Evolutionary conservation across 2,797 vertebrate species (phyloP).

Genomic region (Danio tinwini): DNA sequence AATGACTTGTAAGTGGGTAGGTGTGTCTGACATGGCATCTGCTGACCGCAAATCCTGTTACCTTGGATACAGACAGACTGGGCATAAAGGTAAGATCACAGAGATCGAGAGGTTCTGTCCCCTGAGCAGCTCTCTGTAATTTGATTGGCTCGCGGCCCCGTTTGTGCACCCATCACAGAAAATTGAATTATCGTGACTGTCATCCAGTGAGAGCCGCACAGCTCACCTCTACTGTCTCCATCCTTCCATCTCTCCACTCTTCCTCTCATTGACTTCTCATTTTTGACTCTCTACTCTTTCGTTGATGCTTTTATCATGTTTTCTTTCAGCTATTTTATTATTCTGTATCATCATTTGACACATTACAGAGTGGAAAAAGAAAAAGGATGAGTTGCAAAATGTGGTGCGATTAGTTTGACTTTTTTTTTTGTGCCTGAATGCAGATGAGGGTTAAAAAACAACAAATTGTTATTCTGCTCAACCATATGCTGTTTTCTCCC

Average conservation of each 20-base stretch:
- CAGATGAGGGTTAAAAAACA: not conserved
- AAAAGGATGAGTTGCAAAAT: not conserved
- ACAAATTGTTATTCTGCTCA: not conserved
- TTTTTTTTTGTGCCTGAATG: not conserved
- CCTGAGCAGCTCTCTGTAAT: conserved; percentile 40
- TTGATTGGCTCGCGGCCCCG: conserved; percentile 37
- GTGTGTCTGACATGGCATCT: conserved; percentile 44
- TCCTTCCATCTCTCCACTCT: conserved; percentile 19
- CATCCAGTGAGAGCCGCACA: conserved; percentile 5
- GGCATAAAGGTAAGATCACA: conserved; percentile 42
- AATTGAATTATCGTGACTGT: conserved; percentile 43
- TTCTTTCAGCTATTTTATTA: not conserved
- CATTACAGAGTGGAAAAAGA: not conserved
- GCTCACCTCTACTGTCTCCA: conserved; percentile 13
- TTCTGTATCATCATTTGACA: not conserved
- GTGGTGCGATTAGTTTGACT: not conserved
- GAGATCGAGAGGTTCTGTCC: conserved; percentile 19
- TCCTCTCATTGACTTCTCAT: conserved; percentile 26
- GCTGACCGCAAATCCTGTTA: conserved; percentile 49
- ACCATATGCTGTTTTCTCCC: not conserved
- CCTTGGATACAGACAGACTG: conserved; percentile 35
- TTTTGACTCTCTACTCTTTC: conserved; percentile 1
- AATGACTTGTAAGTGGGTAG: conserved; percentile 18
- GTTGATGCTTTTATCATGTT: conserved; percentile 5
- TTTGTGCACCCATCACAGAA: conserved; percentile 46